Percentiles rank a stretch among this genome's conserved stretches.
Conservation (phyloP, 2,888 invertebrate genomes). For the Phasia obesa region DNA sequence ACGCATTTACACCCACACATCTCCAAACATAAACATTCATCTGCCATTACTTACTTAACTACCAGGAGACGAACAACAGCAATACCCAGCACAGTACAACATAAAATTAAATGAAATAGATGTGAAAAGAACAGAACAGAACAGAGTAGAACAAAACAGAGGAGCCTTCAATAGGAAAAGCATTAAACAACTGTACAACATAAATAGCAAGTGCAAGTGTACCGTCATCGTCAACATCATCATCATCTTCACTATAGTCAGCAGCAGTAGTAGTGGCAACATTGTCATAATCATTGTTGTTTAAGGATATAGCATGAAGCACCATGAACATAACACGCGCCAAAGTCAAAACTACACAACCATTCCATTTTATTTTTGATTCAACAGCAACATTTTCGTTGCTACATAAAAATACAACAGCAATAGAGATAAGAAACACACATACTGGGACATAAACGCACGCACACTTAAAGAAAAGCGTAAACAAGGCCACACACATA, state of each 20-base stretch:
- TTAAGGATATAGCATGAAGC: slow-evolving; percentile 54
- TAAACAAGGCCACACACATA: slow-evolving; percentile 23
- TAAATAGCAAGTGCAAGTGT: slow-evolving; percentile 66
- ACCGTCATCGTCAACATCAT: slow-evolving; percentile 46
- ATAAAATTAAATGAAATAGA: slow-evolving; percentile 25
- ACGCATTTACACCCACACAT: slow-evolving; percentile 8
- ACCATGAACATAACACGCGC: slow-evolving; percentile 66
- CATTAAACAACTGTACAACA: slow-evolving; percentile 37
- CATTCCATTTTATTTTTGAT: slow-evolving; percentile 40
- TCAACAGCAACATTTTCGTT: slow-evolving; percentile 41
- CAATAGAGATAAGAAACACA: slow-evolving; percentile 43
- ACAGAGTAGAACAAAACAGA: neutral
- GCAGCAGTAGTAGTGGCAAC: slow-evolving; percentile 31
- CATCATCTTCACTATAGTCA: neutral
- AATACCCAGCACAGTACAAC: slow-evolving; percentile 32
- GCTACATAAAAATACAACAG: slow-evolving; percentile 43
- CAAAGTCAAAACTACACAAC: slow-evolving; percentile 54
- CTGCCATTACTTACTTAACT: slow-evolving; percentile 63
- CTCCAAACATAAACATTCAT: slow-evolving; percentile 21
- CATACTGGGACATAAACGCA: neutral
- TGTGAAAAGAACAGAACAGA: neutral
- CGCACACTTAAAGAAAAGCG: slow-evolving; percentile 1
- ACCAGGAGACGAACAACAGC: slow-evolving; percentile 60
- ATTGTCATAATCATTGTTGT: slow-evolving; percentile 29
- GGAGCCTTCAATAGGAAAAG: slow-evolving; percentile 18